phyloP scores from a whole-genome alignment of 2,888 invertebrate species.

The Drosophila differens region DNA sequence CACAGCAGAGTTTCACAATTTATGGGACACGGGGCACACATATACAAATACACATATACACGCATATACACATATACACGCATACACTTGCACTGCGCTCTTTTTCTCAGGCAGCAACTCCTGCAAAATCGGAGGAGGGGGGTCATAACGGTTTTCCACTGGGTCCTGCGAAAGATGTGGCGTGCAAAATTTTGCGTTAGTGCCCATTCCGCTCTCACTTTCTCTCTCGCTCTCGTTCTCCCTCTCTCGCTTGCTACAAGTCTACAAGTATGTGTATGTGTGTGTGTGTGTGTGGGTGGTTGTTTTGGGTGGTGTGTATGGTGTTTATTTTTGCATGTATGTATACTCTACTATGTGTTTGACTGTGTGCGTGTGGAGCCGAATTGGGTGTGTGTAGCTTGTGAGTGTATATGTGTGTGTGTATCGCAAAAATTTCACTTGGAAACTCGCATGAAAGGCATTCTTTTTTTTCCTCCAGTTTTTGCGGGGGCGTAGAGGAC shows the following conservation, averaged over 20 bases:
- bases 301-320: constrained; percentile 50
- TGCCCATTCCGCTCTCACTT: constrained; percentile 42
- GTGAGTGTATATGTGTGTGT: constrained; percentile 43
- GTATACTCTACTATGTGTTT: constrained; percentile 40
- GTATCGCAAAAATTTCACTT: constrained; percentile 73
- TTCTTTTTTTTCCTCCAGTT: constrained; percentile 39
- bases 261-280: constrained; percentile 36
- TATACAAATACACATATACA: constrained; percentile 19
- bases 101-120: constrained; percentile 63
- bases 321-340: constrained; percentile 55
- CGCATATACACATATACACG: constrained; percentile 30
- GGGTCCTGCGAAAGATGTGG: constrained; percentile 66
- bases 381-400: constrained; percentile 48
- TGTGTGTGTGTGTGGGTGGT: constrained; percentile 36
- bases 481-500: constrained; percentile 49
- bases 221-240: constrained; percentile 10
- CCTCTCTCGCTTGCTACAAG: constrained; percentile 15
- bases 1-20: constrained; percentile 74
- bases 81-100: constrained; percentile 63
- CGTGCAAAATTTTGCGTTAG: constrained; percentile 73
- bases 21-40: constrained; percentile 72
- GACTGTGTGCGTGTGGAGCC: constrained; percentile 42
- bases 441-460: constrained; percentile 73
- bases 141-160: constrained; percentile 51
- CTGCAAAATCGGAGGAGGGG: constrained; percentile 52